Evolutionary conservation across 1,140 invertebrate species (phyloP), one percentile per base, ranked within the genome.

Genomic region (Aphaenogaster floridana): DNA sequence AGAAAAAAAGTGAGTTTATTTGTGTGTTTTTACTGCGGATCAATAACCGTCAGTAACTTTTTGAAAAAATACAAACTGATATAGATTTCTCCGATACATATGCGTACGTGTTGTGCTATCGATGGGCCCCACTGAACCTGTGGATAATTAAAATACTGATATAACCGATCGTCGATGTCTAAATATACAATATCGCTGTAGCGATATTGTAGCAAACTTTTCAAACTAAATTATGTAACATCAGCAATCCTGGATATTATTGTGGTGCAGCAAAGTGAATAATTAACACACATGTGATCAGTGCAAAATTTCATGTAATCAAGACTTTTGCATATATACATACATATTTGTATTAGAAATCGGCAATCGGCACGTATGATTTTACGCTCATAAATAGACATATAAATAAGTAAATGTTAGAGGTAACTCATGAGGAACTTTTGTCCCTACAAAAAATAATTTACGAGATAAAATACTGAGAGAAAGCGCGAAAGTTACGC

Each of bases 241-340:
- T 50, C 21, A 36, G 1, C 8, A 13, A 13, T 79, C 1, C 17
- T 45, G 1, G 3, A 63, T 13, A 61, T 11, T 45, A 64, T 39
- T 2, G 7, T 15, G 1, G 2, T 45, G 0, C n/a, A n/a, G 11
- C n/a, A 36, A 64, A 48, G 17, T 13, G 59, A 64, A 0, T 21
- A 48, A 80, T 11, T 8, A 68, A 81, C 36, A 45, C 3, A 36
- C 15, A 48, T 39, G 1, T 39, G 7, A 69, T 11, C 0, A 69
- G 42, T 81, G 36, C 50, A 71, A 81, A 71, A 71, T 45, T 71
- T 68, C 36, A 59, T 57, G 9, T 81, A 45, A 71, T 81, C 71
- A 0, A 54, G 1, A 59, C 15, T 59, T 81, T 48, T 59, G 28
- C 21, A 34, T 69, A 81, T 71, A 0, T 39, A 66, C 0, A 21